Percentiles rank a stretch among this genome's conserved stretches.
These are phyloP conservation scores for Tokudaia muenninki DNA, from an alignment of 2,797 vertebrate species.

Conservation along the genomic window DNA sequence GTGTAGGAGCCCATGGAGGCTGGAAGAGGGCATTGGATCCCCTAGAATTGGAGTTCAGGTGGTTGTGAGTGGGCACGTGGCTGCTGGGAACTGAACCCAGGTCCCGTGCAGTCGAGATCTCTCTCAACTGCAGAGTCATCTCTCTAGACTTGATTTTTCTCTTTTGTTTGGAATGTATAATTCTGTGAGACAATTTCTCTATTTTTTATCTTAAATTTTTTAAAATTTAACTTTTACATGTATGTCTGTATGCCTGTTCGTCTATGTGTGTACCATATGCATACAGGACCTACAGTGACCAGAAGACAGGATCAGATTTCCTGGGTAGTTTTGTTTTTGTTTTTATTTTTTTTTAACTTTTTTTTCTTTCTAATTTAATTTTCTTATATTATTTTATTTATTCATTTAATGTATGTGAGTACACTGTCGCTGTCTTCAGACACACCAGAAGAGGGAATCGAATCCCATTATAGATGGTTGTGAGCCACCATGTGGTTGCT, in stretches of 20 bases:
- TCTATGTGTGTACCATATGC: background rate
- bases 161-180: slow-evolving; percentile 38
- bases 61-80: background rate
- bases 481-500: too few species aligned
- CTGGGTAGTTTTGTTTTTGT: background rate
- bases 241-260: background rate
- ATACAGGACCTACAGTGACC: background rate
- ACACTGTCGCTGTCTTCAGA: too few species aligned
- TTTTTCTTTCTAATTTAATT: too few species aligned
- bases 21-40: background rate
- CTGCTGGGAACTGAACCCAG: background rate
- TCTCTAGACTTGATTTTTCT: background rate
- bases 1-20: background rate
- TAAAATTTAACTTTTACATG: background rate
- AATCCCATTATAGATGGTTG: too few species aligned
- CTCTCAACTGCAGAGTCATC: background rate
- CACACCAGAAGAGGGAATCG: too few species aligned
- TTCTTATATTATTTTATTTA: too few species aligned
- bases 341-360: too few species aligned
- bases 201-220: background rate
- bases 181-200: slow-evolving; percentile 54
- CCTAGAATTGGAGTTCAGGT: background rate
- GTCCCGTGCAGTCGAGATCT: background rate
- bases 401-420: too few species aligned
- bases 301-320: background rate